Percentiles rank a stretch among this genome's conserved stretches.
Conservation (phyloP, 2,888 invertebrate species). For the Melinaea menophilus region DNA sequence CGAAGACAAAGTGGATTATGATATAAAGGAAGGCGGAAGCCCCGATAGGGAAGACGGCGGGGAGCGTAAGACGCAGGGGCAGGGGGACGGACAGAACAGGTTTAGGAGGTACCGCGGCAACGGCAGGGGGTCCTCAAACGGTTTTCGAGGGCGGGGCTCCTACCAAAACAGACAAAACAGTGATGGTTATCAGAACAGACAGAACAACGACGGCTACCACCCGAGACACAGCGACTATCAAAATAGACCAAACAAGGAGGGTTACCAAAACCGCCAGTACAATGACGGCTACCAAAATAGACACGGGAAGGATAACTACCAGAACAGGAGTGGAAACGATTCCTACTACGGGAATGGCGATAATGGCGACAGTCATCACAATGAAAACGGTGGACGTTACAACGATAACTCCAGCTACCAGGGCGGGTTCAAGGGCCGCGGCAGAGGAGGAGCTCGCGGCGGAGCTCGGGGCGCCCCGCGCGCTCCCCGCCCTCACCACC, state of each 20-base stretch:
- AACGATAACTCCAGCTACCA: constrained; percentile 67
- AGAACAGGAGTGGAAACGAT: constrained; percentile 52
- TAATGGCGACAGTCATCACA: constrained; percentile 62
- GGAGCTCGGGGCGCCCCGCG: constrained; percentile 49
- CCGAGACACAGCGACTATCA: constrained; percentile 57
- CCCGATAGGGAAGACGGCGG: constrained; percentile 57
- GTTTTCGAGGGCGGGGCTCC: constrained; percentile 62
- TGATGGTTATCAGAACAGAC: constrained; percentile 47
- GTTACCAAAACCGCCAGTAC: constrained; percentile 55
- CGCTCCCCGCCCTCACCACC: constrained; percentile 46
- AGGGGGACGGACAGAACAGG: constrained; percentile 64
- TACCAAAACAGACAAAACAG: constrained; percentile 53
- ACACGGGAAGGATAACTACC: constrained; percentile 54
- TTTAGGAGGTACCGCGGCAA: constrained; percentile 59
- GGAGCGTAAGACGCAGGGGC: constrained; percentile 61
- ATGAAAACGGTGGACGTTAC: constrained; percentile 73
- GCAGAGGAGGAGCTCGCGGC: constrained; percentile 60
- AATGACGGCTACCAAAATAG: constrained; percentile 60
- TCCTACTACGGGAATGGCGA: constrained; percentile 67
- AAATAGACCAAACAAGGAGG: constrained; percentile 53
- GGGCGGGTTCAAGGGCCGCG: constrained; percentile 77
- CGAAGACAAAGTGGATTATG: constrained; percentile 52
- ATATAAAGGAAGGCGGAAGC: constrained; percentile 56
- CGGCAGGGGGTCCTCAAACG: constrained; percentile 63
- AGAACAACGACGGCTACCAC: constrained; percentile 53